Conservation (phyloP, 1,140 invertebrate genomes). For the Sipha flava region DNA sequence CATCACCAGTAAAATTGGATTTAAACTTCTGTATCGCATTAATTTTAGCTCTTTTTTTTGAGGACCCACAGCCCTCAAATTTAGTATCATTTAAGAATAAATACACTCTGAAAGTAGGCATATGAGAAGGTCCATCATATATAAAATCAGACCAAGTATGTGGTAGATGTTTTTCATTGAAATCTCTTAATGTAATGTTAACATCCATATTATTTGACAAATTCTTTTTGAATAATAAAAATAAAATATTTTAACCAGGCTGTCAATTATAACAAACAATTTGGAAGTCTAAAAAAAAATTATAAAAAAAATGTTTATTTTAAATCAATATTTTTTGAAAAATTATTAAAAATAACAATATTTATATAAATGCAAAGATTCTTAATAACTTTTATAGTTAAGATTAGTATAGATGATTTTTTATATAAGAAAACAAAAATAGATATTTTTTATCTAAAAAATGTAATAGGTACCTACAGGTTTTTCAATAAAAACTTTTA, state of each 20-base stretch:
- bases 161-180: background rate
- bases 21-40: background rate
- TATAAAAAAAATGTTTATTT: no score
- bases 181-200: background rate
- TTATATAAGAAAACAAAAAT: no score
- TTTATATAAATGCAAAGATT: no score
- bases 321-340: no score
- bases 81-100: background rate
- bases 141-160: background rate
- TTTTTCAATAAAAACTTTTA: no score
- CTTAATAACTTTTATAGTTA: no score
- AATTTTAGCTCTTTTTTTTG: slow-evolving; percentile 25
- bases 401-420: no score
- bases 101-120: background rate
- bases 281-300: background rate
- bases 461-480: no score
- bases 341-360: no score
- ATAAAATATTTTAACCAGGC: no score
- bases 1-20: background rate
- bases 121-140: background rate
- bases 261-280: no score
- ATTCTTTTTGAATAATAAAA: background rate
- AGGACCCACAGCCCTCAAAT: background rate
- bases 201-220: background rate
- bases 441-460: no score